Conservation (phyloP, 2,888 invertebrate species). For the Calameuta filiformis region DNA sequence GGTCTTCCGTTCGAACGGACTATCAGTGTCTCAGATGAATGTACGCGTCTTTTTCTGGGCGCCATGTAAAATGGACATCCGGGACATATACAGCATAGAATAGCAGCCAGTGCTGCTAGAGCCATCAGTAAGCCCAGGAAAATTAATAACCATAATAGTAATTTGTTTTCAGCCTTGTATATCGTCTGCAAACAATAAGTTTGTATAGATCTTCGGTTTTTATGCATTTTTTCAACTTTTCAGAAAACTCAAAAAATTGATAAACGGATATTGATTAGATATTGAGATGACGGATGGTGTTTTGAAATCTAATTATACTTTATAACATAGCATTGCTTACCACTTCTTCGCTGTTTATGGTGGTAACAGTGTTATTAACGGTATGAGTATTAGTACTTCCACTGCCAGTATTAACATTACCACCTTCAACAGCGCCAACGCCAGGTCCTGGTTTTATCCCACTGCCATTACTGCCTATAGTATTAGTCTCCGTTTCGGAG, state of each 20-base stretch:
- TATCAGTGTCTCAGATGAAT: constrained; percentile 59
- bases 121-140: constrained; percentile 80
- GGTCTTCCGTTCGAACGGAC: constrained; percentile 52
- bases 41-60: constrained; percentile 68
- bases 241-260: background rate
- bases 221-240: background rate
- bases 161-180: constrained; percentile 78
- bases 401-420: constrained; percentile 64
- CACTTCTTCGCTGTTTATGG: background rate
- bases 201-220: background rate
- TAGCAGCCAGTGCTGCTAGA: constrained; percentile 76
- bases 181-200: constrained; percentile 68
- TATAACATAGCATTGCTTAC: background rate
- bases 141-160: constrained; percentile 82
- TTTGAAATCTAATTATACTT: background rate
- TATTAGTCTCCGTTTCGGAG: background rate
- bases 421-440: constrained; percentile 69
- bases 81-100: constrained; percentile 86
- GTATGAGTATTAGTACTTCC: background rate
- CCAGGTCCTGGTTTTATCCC: background rate
- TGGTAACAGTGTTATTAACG: constrained; percentile 33
- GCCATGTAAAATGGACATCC: constrained; percentile 87
- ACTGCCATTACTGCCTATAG: background rate
- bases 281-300: too few species aligned
- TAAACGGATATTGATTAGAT: background rate